Evolutionary conservation across 2,888 invertebrate genomes (phyloP), one percentile per base, ranked within the genome.

Genomic region (Altica lythri): DNA sequence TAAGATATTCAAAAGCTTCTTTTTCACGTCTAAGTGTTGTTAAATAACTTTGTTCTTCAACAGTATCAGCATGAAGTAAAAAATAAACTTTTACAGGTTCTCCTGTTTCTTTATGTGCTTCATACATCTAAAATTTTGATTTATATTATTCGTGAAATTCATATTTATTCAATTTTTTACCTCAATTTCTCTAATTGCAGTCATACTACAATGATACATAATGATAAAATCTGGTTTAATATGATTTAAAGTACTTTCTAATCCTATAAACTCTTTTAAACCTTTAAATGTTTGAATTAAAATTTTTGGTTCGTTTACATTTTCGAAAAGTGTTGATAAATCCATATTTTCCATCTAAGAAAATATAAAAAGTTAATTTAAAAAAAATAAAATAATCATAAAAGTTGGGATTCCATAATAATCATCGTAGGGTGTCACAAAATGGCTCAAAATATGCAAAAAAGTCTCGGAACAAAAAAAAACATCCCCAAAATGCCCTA

Each of bases 1-100:
- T 96, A 30, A 99, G 81, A 65, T 83, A 80, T 72, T 98, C 96
- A 76, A 99, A 98, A 0, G 97, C 92, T 70, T 91, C 87, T 73
- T 97, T 98, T 76, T 99, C 99, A 57, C 90, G 83, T 60, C 93
- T 83, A 50, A 99, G 78, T 0, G 90, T 84, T 1, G 95, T 95
- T 25, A 99, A 80, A 76, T 96, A 99, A 1, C 92, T 86, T 78
- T 99, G 98, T 75, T 99, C 99, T 77, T 99, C 99, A 0, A 95
- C 92, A 4, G 98, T 97, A 56, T 89, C 89, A 6, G 87, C 86
- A 73, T 96, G 95, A 61, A 96, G 84, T 42, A 99, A 74, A 68
- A 96, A 94, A 75, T 92, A 98, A 5, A 98, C 88, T 68, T 86
- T 86, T 3, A 88, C 73, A 10, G 78, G 72, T 0, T 81, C 74